These are phyloP conservation scores for Volucella bombylans DNA, from an alignment of 2,888 invertebrate genomes.

Conservation along the genomic window DNA sequence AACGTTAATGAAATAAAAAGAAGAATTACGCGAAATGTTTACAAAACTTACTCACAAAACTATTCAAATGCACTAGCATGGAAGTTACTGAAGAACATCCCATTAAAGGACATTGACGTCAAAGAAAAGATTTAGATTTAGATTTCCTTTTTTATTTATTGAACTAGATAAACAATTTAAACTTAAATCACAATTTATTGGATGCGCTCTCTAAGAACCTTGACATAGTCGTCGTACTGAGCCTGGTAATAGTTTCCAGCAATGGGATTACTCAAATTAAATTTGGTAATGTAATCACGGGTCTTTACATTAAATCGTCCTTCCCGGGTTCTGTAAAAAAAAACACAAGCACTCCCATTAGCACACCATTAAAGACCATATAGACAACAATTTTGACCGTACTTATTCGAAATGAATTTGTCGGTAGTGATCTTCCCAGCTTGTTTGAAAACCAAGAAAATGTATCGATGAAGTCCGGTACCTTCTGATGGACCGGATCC, in stretches of 20 bases:
- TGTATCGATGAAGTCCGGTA: constrained; percentile 87
- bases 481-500: constrained; percentile 93
- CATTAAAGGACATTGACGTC: too few species aligned
- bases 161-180: not conserved
- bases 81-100: too few species aligned
- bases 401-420: constrained; percentile 77
- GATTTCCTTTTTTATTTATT: not conserved
- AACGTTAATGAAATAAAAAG: too few species aligned
- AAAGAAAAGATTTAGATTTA: too few species aligned
- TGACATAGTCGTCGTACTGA: constrained; percentile 93
- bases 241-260: constrained; percentile 95
- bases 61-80: too few species aligned
- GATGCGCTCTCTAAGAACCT: not conserved
- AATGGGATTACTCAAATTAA: constrained; percentile 90
- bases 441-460: constrained; percentile 88
- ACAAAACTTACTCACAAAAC: too few species aligned
- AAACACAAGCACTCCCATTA: constrained; percentile 74
- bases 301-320: constrained; percentile 86
- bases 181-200: constrained; percentile 13
- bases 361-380: not conserved
- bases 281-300: constrained; percentile 89
- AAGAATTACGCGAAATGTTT: too few species aligned
- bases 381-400: not conserved
- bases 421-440: constrained; percentile 83
- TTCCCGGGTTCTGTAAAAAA: constrained; percentile 81